A percentile compares a stretch with the other conserved stretches of the same genome.
These are phyloP conservation scores for Cheilosia scutellata DNA, from an alignment of 2,888 invertebrate genomes.

Conservation along the genomic window DNA sequence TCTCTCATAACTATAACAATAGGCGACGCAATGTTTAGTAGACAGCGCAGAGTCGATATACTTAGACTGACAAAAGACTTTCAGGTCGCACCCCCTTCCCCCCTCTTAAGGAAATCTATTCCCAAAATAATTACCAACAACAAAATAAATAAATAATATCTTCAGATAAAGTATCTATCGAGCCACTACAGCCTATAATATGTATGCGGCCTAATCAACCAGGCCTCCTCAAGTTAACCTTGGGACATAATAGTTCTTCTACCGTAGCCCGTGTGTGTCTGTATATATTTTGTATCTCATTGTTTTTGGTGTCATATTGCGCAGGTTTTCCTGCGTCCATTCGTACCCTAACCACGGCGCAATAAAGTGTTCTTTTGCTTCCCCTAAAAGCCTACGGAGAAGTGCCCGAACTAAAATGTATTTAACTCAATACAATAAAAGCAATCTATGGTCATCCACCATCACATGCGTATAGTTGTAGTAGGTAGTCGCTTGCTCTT, in stretches of 20 bases:
- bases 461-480: slow-evolving; percentile 18
- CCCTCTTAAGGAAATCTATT: slow-evolving; percentile 3
- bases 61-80: slow-evolving; percentile 7
- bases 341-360: slow-evolving; percentile 36
- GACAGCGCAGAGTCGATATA: background rate
- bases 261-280: background rate
- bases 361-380: slow-evolving; percentile 32
- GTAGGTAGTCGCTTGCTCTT: slow-evolving; percentile 27
- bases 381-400: background rate
- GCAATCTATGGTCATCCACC: slow-evolving; percentile 11
- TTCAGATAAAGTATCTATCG: slow-evolving; percentile 13
- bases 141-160: slow-evolving; percentile 40
- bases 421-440: slow-evolving; percentile 27
- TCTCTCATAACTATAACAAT: slow-evolving; percentile 39
- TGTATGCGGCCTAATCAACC: background rate
- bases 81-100: slow-evolving; percentile 50
- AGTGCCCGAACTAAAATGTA: background rate
- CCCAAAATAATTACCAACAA: slow-evolving; percentile 1
- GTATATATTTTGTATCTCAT: slow-evolving; percentile 9
- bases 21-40: background rate
- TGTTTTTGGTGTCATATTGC: slow-evolving; percentile 54
- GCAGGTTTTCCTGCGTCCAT: slow-evolving; percentile 35
- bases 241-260: slow-evolving; percentile 45
- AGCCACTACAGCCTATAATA: background rate
- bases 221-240: slow-evolving; percentile 45